Evolutionary conservation across 2,888 invertebrate genomes (phyloP).

Genomic region (Thera obeliscata): DNA sequence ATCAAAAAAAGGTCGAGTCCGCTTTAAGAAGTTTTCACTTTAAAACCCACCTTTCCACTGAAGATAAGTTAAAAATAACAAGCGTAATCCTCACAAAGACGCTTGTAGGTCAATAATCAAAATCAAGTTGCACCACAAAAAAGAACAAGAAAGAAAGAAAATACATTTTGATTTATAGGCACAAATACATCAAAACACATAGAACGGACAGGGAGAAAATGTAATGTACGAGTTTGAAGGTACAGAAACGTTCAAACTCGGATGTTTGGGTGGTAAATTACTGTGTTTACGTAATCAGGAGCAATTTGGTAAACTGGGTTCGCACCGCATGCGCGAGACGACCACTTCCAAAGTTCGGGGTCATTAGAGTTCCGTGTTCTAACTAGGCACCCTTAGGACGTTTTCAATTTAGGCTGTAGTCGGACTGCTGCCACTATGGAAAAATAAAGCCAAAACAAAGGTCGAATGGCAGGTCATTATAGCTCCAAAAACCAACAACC

Average conservation of each 20-base stretch:
- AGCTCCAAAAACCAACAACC: no score
- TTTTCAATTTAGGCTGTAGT: background rate
- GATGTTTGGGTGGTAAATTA: constrained; percentile 30
- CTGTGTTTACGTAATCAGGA: constrained; percentile 34
- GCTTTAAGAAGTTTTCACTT: no score
- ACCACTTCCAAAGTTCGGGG: constrained; percentile 29
- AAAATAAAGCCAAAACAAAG: background rate
- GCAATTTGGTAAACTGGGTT: constrained; percentile 31
- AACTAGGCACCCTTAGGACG: constrained; percentile 7
- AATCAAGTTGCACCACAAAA: constrained; percentile 1
- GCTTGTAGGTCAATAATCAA: background rate
- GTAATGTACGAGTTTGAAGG: no score
- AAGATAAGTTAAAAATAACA: background rate
- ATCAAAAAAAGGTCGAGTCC: no score
- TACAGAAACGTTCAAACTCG: constrained; percentile 9
- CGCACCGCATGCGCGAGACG: constrained; percentile 32
- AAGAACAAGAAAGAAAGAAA: background rate
- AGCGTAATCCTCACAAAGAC: background rate
- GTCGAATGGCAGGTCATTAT: background rate
- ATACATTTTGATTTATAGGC: no score
- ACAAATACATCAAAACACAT: no score
- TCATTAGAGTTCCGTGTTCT: constrained; percentile 22
- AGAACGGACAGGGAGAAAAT: no score
- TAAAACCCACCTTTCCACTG: background rate
- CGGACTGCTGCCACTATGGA: background rate